Evolutionary conservation across 2,888 invertebrate species (phyloP), one percentile per base, ranked within the genome.

Genomic region (Synanthedon tipuliformis): DNA sequence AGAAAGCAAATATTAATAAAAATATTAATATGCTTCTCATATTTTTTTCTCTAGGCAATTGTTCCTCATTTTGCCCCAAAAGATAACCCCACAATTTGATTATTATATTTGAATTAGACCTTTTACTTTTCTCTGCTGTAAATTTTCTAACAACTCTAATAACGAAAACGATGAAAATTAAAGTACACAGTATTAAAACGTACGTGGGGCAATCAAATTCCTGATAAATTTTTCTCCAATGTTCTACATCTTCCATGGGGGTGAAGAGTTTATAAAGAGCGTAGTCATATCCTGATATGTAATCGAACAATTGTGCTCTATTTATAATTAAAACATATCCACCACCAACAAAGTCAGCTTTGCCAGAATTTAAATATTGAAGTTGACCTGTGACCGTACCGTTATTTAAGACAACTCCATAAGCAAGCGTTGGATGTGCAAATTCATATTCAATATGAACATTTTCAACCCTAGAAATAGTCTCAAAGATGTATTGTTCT

Each of bases 1-100:
- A 78, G 57, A 74, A 82, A 45, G 78, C 70, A 41, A 77, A 82
- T 70, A 73, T 72, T 56, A 78, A 63, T 82, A 82, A 82, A 52
- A 61, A 62, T 23, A 75, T 52, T 23, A 76, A 61, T 8, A 81
- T 56, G 0, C 57, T 53, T 59, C 71, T 68, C 40, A 75, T 61
- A 41, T 62, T 63, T 50, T 62, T 67, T 7, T 66, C 58, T 54
- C 55, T 66, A 2, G 70, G 59, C 48, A 77, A 56, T 1, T 62
- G 66, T 40, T 57, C 53, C 51, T 70, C 66, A 7, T 69, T 61
- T 18, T 75, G 73, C 11, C 63, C 66, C 50, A 69, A 68, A 54
- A 75, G 67, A 54, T 74, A 77, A 15, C 75, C 80, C 68, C 71
- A 76, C 34, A 77, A 52, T 57, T 65, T 65, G 0, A 78, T 53